phyloP scores from a whole-genome alignment of 2,797 vertebrate genomes.

The Acipenser ruthenus region DNA sequence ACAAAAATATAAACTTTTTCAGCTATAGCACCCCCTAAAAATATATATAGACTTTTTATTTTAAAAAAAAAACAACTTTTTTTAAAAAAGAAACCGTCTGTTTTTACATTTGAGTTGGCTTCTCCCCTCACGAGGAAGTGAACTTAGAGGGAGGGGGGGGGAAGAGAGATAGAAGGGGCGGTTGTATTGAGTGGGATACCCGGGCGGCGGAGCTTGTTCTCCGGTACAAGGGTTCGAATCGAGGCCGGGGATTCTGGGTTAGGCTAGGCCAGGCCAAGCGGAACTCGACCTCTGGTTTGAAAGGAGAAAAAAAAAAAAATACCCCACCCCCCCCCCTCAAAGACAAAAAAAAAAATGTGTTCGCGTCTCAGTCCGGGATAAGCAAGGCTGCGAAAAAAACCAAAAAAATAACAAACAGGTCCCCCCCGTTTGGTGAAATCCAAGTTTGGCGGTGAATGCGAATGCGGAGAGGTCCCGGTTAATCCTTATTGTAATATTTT shows the following conservation, averaged over 20 bases:
- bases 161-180: not conserved
- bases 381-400: not conserved
- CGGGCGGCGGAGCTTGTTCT: constrained; percentile 16
- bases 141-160: not conserved
- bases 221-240: constrained; percentile 22
- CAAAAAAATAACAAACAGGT: no score
- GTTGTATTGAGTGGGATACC: not conserved
- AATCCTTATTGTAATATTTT: not conserved
- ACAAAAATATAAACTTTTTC: constrained; percentile 23
- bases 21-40: constrained; percentile 34
- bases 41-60: not conserved
- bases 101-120: constrained; percentile 9
- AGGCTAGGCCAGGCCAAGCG: constrained; percentile 50
- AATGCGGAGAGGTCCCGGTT: not conserved
- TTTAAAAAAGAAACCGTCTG: no score
- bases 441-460: not conserved
- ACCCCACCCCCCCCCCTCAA: not conserved
- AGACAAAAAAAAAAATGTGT: constrained; percentile 6
- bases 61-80: no score
- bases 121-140: constrained; percentile 3
- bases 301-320: not conserved
- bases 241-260: constrained; percentile 46
- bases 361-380: no score
- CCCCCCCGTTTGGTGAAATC: not conserved
- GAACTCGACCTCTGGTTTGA: constrained; percentile 43